Percentiles rank a stretch among this genome's conserved stretches.
Conservation (phyloP, 2,888 invertebrate genomes). For the Drosophila melanosoma region DNA sequence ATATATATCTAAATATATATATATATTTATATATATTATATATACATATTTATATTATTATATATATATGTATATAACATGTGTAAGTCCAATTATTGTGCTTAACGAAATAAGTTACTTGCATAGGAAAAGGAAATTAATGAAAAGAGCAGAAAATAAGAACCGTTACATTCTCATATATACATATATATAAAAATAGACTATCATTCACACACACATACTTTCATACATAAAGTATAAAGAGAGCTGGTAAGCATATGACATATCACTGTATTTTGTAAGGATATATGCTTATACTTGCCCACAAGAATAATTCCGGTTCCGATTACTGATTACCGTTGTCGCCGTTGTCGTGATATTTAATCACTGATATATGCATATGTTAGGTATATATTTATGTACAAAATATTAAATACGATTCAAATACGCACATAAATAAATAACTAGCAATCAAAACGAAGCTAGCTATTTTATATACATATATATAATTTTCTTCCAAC, state of each 20-base stretch:
- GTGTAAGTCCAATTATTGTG: neutral
- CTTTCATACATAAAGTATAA: neutral
- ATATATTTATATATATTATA: neutral
- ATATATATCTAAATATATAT: neutral
- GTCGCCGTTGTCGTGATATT: neutral
- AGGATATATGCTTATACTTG: conserved; percentile 20
- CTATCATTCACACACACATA: neutral
- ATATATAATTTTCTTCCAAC: conserved; percentile 9
- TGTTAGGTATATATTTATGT: conserved; percentile 1
- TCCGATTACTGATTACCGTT: neutral
- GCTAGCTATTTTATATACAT: conserved; percentile 1
- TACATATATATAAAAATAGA: neutral
- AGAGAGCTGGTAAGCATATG: conserved; percentile 29
- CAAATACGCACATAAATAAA: neutral
- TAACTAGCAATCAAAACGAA: neutral
- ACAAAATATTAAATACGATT: neutral
- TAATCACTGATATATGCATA: neutral
- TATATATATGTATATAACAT: neutral
- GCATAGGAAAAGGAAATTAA: neutral
- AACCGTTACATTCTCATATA: conserved; percentile 9
- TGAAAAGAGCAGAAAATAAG: neutral
- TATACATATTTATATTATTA: conserved; percentile 1
- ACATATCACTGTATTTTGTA: conserved; percentile 44
- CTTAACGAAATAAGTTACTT: neutral
- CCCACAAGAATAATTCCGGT: neutral